These are phyloP conservation scores for Auanema sp. DNA, from an alignment of 2,888 invertebrate species.

Conservation along the genomic window DNA sequence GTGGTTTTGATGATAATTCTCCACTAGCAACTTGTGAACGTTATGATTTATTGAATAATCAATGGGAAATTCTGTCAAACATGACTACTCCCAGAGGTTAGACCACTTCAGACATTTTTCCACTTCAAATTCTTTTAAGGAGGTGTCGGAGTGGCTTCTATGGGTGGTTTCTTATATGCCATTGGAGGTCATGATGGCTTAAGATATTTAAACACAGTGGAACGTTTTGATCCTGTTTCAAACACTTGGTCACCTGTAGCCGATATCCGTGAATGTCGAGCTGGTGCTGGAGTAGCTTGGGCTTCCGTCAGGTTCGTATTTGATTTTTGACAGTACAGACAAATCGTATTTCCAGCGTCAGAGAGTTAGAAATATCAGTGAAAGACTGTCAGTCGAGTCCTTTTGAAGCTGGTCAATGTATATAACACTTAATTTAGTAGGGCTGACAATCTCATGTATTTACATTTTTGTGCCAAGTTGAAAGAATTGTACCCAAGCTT, in stretches of 20 bases:
- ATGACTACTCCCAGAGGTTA: slow-evolving; percentile 56
- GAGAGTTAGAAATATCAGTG: too few relatives aligned
- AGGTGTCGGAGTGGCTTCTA: slow-evolving; percentile 64
- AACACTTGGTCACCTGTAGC: slow-evolving; percentile 65
- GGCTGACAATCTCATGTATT: neutral
- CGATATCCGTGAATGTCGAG: slow-evolving; percentile 64
- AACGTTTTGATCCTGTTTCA: slow-evolving; percentile 55
- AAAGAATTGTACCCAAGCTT: too few relatives aligned
- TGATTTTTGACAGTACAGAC: slow-evolving; percentile 6
- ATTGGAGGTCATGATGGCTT: slow-evolving; percentile 64
- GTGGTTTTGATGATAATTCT: slow-evolving; percentile 69
- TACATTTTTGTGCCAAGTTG: neutral
- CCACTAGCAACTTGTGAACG: slow-evolving; percentile 64
- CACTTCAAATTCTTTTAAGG: slow-evolving; percentile 30
- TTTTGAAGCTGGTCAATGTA: too few relatives aligned
- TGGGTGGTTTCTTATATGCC: slow-evolving; percentile 64
- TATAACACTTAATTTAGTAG: neutral
- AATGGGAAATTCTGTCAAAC: slow-evolving; percentile 51
- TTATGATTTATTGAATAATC: slow-evolving; percentile 67
- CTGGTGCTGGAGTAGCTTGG: slow-evolving; percentile 58
- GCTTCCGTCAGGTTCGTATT: slow-evolving; percentile 26
- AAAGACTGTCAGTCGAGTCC: too few relatives aligned
- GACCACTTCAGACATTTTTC: neutral
- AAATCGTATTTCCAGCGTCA: neutral
- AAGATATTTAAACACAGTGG: slow-evolving; percentile 56